Evolutionary conservation across 2,888 invertebrate genomes (phyloP).

Genomic region (Heliconius ismenius): DNA sequence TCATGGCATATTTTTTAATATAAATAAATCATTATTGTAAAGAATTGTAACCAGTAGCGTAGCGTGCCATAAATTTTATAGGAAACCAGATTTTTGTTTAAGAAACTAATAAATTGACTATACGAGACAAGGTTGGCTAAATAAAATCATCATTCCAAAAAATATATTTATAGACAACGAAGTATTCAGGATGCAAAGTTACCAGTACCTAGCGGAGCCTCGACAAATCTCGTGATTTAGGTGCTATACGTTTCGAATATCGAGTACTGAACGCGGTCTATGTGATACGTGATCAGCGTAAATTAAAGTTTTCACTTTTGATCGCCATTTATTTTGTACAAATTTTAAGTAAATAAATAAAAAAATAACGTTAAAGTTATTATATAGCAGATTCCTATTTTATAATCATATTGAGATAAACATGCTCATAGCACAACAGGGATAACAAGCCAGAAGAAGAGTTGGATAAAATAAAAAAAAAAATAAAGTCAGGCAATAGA

Average conservation of each 20-base stretch:
- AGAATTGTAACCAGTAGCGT: slow-evolving; percentile 9
- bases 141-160: slow-evolving; percentile 79
- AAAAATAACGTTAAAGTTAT: neutral
- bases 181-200: slow-evolving; percentile 79
- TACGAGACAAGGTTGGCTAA: neutral
- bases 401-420: neutral
- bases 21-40: neutral
- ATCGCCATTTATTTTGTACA: slow-evolving; percentile 34
- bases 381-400: neutral
- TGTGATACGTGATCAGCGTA: slow-evolving; percentile 77
- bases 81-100: neutral
- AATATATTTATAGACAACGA: slow-evolving; percentile 72
- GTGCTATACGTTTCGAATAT: slow-evolving; percentile 79
- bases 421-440: slow-evolving; percentile 28
- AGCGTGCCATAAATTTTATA: neutral
- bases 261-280: slow-evolving; percentile 72
- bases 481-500: slow-evolving; percentile 44
- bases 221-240: slow-evolving; percentile 82
- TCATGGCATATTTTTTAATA: slow-evolving; percentile 8
- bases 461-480: slow-evolving; percentile 35
- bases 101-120: neutral
- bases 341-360: neutral
- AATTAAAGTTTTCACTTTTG: slow-evolving; percentile 63
- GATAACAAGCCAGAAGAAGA: slow-evolving; percentile 48
- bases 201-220: slow-evolving; percentile 74